These are phyloP conservation scores for Liparis tanakae DNA, from an alignment of 2,797 vertebrate species.

Conservation along the genomic window DNA sequence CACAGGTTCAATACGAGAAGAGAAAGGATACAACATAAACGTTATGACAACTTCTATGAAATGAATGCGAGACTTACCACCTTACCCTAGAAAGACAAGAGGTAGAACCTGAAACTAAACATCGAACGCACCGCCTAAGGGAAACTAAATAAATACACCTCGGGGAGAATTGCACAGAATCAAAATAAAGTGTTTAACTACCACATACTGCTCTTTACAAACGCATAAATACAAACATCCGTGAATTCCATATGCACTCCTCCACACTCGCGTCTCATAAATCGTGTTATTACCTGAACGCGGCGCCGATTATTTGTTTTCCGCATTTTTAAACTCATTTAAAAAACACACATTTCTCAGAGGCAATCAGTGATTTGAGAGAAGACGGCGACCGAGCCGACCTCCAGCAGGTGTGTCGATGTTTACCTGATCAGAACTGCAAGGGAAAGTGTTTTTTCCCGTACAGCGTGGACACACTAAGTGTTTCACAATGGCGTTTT, in stretches of 20 bases:
- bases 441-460: slow-evolving; percentile 34
- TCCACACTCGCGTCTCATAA: slow-evolving; percentile 56
- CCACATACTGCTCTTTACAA: slow-evolving; percentile 67
- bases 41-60: slow-evolving; percentile 70
- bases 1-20: slow-evolving; percentile 70
- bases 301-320: slow-evolving; percentile 19
- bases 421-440: slow-evolving; percentile 44
- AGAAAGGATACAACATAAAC: slow-evolving; percentile 64
- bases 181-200: slow-evolving; percentile 76
- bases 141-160: slow-evolving; percentile 86
- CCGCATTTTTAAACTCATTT: slow-evolving; percentile 64
- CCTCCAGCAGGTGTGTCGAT: slow-evolving; percentile 37
- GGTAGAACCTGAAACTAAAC: slow-evolving; percentile 76
- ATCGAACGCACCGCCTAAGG: slow-evolving; percentile 72
- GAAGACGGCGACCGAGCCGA: slow-evolving; percentile 36
- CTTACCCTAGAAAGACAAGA: slow-evolving; percentile 66
- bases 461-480: slow-evolving; percentile 34
- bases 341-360: slow-evolving; percentile 57
- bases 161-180: slow-evolving; percentile 82
- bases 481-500: slow-evolving; percentile 38
- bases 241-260: slow-evolving; percentile 57
- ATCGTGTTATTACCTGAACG: slow-evolving; percentile 56
- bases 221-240: slow-evolving; percentile 76
- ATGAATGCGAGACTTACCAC: slow-evolving; percentile 75
- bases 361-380: slow-evolving; percentile 69